Base-by-base conservation (phyloP, 2,888 invertebrate genomes). In the Empis livida region DNA sequence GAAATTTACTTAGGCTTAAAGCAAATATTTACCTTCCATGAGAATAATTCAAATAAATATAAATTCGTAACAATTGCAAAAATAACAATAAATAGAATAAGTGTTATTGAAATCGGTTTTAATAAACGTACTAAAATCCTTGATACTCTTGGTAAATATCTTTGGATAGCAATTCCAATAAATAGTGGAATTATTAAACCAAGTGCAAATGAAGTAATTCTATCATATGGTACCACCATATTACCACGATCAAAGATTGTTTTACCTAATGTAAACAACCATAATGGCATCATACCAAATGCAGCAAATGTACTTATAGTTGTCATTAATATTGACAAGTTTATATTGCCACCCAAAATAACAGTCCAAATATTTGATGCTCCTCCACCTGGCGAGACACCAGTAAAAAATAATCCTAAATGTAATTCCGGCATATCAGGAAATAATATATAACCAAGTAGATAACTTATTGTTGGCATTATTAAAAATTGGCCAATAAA, bases 361-460 rank as follows among this genome's bases (percentile, higher is more conserved):
- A 88, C 82, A 0, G 93, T 86, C 93, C 95, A 97, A 58, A 95
- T 89, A 68, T 97, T 97, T 43, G 94, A 94, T 20, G 94, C 93
- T 0, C 95, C 96, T 1, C 97, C 92, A n/a, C 86, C 88, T 0
- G 92, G 92, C 4, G 88, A 82, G 16, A 90, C 86, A 0, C 92
- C 92, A 1, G 90, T 86, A 67, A 90, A 88, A 70, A 92, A 92
- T 67, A 93, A 75, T 4, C 92, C 92, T 55, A 93, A 66, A 42
- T 84, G 83, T 77, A 92, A 76, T 55, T 78, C 77, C 3, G 78
- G 73, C 44, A 72, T 71, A 49, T 77, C 64, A 1, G 85, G 81
- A 67, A 91, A 88, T 16, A 90, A 70, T 15, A 79, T 57, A 56
- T 76, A 75, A 0, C 85, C 88, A 14, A 90, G 66, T 0, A 73